Conservation (phyloP, 2,113 vertebrate genomes). For the Dicentrarchus labrax region DNA sequence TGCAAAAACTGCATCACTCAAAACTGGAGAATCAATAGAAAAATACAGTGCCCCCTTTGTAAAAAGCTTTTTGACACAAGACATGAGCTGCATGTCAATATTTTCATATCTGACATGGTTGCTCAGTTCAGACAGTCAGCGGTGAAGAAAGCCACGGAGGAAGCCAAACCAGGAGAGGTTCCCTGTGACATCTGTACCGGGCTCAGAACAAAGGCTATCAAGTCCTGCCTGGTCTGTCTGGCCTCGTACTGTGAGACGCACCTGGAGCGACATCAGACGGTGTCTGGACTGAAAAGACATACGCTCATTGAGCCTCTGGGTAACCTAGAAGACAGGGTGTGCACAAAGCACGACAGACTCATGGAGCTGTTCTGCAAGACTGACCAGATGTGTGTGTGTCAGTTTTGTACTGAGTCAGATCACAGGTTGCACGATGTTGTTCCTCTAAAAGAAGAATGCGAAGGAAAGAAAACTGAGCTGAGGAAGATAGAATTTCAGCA, state of each 20-base stretch:
- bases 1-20: constrained; percentile 8
- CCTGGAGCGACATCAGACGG: constrained; percentile 6
- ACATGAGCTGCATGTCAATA: constrained; percentile 3
- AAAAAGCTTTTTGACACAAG: background rate
- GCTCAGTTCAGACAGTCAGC: background rate
- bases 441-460: background rate
- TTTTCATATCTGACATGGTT: background rate
- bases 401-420: background rate
- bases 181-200: background rate
- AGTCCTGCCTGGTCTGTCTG: background rate
- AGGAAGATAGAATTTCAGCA: background rate
- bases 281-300: background rate
- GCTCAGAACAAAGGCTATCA: background rate
- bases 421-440: constrained; percentile 1
- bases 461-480: background rate
- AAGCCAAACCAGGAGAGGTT: background rate
- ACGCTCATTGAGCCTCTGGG: background rate
- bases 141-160: background rate
- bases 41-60: background rate
- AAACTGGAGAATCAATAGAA: constrained; percentile 18
- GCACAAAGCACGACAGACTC: background rate
- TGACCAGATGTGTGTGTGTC: constrained; percentile 10
- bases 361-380: constrained; percentile 28
- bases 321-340: background rate
- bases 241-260: constrained; percentile 17